phyloP scores from a whole-genome alignment of 2,797 vertebrate species.

The Myripristis murdjan region DNA sequence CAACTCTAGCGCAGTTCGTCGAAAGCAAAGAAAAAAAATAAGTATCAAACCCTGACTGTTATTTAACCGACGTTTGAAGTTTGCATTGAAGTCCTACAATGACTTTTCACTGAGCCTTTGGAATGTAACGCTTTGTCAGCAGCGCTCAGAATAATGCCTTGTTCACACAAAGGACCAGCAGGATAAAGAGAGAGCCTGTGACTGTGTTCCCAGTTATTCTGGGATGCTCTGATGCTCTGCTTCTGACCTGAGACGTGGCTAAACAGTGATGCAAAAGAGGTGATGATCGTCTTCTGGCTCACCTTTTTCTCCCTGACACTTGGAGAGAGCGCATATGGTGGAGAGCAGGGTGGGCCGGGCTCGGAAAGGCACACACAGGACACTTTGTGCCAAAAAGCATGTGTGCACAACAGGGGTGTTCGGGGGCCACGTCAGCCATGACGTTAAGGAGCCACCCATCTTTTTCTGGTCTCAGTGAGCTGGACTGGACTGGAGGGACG shows the following conservation, averaged over 20 bases:
- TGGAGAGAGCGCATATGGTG: conserved; percentile 71
- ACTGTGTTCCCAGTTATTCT: conserved; percentile 71
- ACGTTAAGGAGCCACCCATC: conserved; percentile 53
- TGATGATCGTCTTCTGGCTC: conserved; percentile 73
- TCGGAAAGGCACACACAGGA: conserved; percentile 77
- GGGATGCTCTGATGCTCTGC: conserved; percentile 55
- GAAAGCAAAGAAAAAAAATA: conserved; percentile 43
- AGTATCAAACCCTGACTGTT: conserved; percentile 65
- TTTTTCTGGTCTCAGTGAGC: conserved; percentile 47
- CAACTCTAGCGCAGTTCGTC: conserved; percentile 46
- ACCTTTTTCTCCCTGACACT: conserved; percentile 67
- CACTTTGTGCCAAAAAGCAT: conserved; percentile 82
- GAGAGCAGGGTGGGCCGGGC: conserved; percentile 68
- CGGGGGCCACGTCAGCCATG: conserved; percentile 54
- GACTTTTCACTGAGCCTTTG: conserved; percentile 72
- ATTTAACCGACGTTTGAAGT: conserved; percentile 35
- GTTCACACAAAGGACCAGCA: conserved; percentile 51
- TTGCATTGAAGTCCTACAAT: conserved; percentile 46
- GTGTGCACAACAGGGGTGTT: conserved; percentile 71
- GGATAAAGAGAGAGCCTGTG: conserved; percentile 51
- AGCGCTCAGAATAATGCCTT: conserved; percentile 39
- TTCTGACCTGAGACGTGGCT: conserved; percentile 79
- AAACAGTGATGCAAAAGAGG: conserved; percentile 72
- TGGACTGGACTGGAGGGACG: conserved; percentile 45
- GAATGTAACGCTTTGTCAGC: conserved; percentile 73